These are phyloP conservation scores for Macrocentrus cingulum DNA, from an alignment of 1,140 invertebrate species.

Conservation along the genomic window DNA sequence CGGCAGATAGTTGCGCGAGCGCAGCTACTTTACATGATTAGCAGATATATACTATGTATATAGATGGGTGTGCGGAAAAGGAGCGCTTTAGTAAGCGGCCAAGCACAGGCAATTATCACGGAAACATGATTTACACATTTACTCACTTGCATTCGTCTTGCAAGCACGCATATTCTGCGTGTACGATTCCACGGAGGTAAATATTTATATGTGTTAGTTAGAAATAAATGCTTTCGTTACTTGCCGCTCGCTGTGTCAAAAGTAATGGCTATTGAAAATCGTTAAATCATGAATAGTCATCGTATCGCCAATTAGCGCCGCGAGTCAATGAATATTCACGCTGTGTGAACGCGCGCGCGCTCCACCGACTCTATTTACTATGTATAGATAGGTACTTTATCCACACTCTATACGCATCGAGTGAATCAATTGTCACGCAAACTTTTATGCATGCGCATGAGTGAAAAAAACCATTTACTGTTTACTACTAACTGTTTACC, in stretches of 20 bases:
- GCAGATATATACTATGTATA: not conserved
- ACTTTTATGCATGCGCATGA: not conserved
- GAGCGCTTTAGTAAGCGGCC: not conserved
- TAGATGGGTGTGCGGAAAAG: not conserved
- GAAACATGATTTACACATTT: not conserved
- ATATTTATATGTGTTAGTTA: not conserved
- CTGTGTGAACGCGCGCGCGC: constrained; percentile 19
- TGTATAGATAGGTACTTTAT: too few relatives aligned
- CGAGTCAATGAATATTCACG: constrained; percentile 50
- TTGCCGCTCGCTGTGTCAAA: constrained; percentile 32
- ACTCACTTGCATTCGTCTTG: not conserved
- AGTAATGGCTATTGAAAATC: constrained; percentile 53
- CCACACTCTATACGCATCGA: too few relatives aligned
- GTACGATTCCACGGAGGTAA: not conserved
- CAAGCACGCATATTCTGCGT: too few relatives aligned
- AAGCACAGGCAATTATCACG: not conserved
- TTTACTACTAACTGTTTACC: too few relatives aligned
- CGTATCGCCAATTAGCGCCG: constrained; percentile 52
- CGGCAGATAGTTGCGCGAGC: not conserved
- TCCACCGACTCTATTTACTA: constrained; percentile 31
- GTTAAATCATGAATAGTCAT: constrained; percentile 57
- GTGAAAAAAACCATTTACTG: too few relatives aligned
- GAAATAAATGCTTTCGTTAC: not conserved
- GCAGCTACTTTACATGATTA: constrained; percentile 3
- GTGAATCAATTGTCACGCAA: constrained; percentile 38